A percentile compares a stretch with the other conserved stretches of the same genome.
phyloP scores from a whole-genome alignment of 2,113 vertebrate genomes.

The Scomber scombrus region DNA sequence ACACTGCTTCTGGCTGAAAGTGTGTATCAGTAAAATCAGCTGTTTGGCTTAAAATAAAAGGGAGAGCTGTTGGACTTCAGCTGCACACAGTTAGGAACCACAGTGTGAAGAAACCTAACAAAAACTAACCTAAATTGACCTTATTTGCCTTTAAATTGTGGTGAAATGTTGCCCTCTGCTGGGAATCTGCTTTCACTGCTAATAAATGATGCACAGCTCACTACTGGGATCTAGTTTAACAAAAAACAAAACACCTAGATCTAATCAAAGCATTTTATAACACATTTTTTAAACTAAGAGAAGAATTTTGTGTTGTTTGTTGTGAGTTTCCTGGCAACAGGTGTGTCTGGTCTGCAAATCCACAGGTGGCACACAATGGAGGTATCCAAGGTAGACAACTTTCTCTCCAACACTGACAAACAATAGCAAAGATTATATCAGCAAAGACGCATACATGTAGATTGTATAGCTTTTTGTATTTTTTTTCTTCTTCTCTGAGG shows the following conservation, averaged over 20 bases:
- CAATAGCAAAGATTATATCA: too few species aligned
- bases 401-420: neutral
- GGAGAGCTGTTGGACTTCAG: too few species aligned
- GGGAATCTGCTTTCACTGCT: constrained; percentile 2
- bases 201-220: neutral
- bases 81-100: too few species aligned
- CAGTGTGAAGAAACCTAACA: too few species aligned
- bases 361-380: constrained; percentile 35
- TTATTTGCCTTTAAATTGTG: neutral
- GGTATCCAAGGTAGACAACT: constrained; percentile 5
- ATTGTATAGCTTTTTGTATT: neutral
- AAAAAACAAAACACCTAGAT: too few species aligned
- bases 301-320: constrained; percentile 24
- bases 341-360: neutral
- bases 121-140: neutral
- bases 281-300: neutral
- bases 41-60: neutral
- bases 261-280: neutral
- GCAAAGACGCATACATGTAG: neutral
- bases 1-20: too few species aligned
- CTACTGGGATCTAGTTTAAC: too few species aligned
- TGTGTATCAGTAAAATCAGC: neutral
- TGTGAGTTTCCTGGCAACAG: constrained; percentile 56
- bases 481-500: constrained; percentile 1
- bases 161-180: constrained; percentile 48